Percentiles rank a stretch among this genome's conserved stretches.
phyloP scores from a whole-genome alignment of 2,797 vertebrate species.

The Thamnophis elegans region DNA sequence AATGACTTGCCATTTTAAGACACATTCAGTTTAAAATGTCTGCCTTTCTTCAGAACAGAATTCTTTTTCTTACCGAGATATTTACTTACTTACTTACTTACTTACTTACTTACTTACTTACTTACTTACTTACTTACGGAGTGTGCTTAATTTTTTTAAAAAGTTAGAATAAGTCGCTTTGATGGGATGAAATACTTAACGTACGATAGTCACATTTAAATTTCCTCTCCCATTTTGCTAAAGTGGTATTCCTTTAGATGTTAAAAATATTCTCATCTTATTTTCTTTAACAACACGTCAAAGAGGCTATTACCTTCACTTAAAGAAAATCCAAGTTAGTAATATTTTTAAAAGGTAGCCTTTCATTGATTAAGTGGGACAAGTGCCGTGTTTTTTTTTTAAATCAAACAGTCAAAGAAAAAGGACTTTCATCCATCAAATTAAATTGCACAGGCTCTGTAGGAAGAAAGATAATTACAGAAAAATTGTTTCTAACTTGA shows the following conservation, averaged over 20 bases:
- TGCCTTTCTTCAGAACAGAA: conserved; percentile 32
- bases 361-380: background rate
- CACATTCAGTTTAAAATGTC: conserved; percentile 68
- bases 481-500: background rate
- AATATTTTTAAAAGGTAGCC: conserved; percentile 11
- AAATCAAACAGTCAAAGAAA: background rate
- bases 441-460: conserved; percentile 12
- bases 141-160: background rate
- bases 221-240: background rate
- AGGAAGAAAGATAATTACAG: background rate
- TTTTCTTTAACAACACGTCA: background rate
- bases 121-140: too few species aligned
- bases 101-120: too few species aligned
- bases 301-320: background rate
- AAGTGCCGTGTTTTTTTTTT: background rate
- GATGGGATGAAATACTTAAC: background rate
- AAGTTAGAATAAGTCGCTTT: rapidly evolving
- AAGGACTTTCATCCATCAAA: background rate
- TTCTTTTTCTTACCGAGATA: background rate
- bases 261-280: conserved; percentile 28
- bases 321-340: rapidly evolving
- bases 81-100: too few species aligned
- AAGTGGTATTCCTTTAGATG: background rate
- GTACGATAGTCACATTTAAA: background rate
- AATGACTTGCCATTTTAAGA: conserved; percentile 90